A percentile compares a stretch with the other conserved stretches of the same genome.
phyloP scores from a whole-genome alignment of 1,140 invertebrate genomes.

The Atta colombica region DNA sequence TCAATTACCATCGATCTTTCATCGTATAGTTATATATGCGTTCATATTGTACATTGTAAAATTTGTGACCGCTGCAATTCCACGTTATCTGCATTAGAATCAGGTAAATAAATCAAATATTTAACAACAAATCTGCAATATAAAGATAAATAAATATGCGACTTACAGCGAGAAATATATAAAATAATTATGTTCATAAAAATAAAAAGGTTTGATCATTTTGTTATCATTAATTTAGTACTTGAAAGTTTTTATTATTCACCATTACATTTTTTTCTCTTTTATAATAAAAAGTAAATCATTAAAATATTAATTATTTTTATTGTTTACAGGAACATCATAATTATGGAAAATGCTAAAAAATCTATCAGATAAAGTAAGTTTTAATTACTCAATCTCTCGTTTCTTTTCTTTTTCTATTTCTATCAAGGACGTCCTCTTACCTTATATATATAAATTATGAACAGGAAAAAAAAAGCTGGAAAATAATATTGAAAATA shows the following conservation, averaged over 20 bases:
- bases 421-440: not conserved
- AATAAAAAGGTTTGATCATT: not conserved
- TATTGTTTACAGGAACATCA: conserved; percentile 9
- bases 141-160: conserved; percentile 18
- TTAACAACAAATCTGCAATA: conserved; percentile 15
- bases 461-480: conserved; percentile 5
- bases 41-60: not conserved
- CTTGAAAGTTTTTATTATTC: not conserved
- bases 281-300: not conserved
- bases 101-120: conserved; percentile 41
- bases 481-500: not conserved
- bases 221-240: not conserved
- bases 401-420: not conserved
- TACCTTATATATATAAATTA: conserved; percentile 5
- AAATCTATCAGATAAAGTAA: conserved; percentile 25
- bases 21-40: not conserved
- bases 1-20: not conserved
- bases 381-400: not conserved
- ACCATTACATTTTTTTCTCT: not conserved
- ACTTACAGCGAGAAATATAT: not conserved
- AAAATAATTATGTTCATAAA: not conserved
- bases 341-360: conserved; percentile 8
- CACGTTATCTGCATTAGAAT: conserved; percentile 32
- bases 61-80: conserved; percentile 11
- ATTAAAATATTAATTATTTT: not conserved